Conservation (phyloP, 1,140 invertebrate species). For the Drosophila eugracilis region DNA sequence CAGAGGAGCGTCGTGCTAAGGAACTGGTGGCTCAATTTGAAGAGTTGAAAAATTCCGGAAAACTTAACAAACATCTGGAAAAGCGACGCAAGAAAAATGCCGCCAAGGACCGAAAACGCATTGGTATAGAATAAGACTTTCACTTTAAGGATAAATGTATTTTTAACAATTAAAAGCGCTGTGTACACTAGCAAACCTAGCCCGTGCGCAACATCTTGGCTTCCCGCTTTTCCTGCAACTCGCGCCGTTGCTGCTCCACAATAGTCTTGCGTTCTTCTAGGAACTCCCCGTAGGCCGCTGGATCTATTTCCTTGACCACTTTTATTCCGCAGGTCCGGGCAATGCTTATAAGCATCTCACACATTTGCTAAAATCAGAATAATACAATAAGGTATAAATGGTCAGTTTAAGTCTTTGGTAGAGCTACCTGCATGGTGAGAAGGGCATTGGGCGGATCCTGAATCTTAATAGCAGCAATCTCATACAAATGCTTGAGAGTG, state of each 20-base stretch:
- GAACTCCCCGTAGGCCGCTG: slow-evolving; percentile 94
- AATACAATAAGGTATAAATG: neutral
- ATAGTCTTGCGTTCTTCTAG: slow-evolving; percentile 91
- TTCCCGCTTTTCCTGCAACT: slow-evolving; percentile 94
- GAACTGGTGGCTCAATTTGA: slow-evolving; percentile 90
- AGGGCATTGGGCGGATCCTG: slow-evolving; percentile 92
- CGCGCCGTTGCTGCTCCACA: slow-evolving; percentile 90
- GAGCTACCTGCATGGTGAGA: slow-evolving; percentile 82
- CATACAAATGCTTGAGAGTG: slow-evolving; percentile 98
- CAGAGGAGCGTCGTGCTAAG: slow-evolving; percentile 89
- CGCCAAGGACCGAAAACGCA: slow-evolving; percentile 86
- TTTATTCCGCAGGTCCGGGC: slow-evolving; percentile 94
- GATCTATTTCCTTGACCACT: slow-evolving; percentile 92
- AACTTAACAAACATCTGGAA: slow-evolving; percentile 90
- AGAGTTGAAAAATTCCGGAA: slow-evolving; percentile 89
- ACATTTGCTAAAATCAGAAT: slow-evolving; percentile 93
- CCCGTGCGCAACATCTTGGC: slow-evolving; percentile 95
- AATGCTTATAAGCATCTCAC: slow-evolving; percentile 90
- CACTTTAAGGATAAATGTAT: slow-evolving; percentile 74
- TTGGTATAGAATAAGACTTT: slow-evolving; percentile 76
- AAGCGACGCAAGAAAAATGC: slow-evolving; percentile 89
- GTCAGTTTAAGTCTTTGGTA: neutral
- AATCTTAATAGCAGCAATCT: slow-evolving; percentile 98
- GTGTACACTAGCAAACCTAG: slow-evolving; percentile 65
- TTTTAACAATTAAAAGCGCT: slow-evolving; percentile 65